Evolutionary conservation across 2,797 vertebrate genomes (phyloP).

Genomic region (Chaenodraco wilsoni): DNA sequence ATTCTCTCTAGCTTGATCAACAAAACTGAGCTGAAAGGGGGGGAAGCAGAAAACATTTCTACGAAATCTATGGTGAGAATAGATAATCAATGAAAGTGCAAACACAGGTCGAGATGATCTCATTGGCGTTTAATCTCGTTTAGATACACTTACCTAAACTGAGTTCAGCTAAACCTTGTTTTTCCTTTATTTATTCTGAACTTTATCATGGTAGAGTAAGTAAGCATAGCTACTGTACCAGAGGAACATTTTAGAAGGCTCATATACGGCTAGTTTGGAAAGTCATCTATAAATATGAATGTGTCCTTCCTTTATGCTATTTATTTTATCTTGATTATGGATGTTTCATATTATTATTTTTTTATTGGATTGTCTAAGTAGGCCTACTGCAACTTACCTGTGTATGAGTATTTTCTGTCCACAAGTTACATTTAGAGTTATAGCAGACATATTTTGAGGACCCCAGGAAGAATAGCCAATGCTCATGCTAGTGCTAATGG

Average conservation of each 20-base stretch:
- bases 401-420: slow-evolving; percentile 53
- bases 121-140: neutral
- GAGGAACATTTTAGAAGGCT: neutral
- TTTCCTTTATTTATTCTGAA: neutral
- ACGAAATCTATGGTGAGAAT: slow-evolving; percentile 16
- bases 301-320: neutral
- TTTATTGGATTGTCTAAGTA: slow-evolving; percentile 18
- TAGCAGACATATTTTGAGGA: slow-evolving; percentile 28
- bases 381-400: neutral
- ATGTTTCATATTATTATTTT: neutral
- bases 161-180: neutral
- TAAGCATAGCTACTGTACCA: neutral
- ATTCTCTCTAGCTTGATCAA: slow-evolving; percentile 48
- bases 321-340: neutral
- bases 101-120: neutral
- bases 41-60: slow-evolving; percentile 24
- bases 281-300: neutral
- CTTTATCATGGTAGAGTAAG: neutral
- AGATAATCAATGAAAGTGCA: neutral
- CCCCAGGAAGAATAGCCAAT: no score
- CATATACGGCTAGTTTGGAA: neutral
- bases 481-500: no score
- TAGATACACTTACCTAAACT: slow-evolving; percentile 3
- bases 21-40: neutral
- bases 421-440: slow-evolving; percentile 55